These are phyloP conservation scores for Uromys caudimaculatus DNA, from an alignment of 2,797 vertebrate genomes.

Conservation along the genomic window DNA sequence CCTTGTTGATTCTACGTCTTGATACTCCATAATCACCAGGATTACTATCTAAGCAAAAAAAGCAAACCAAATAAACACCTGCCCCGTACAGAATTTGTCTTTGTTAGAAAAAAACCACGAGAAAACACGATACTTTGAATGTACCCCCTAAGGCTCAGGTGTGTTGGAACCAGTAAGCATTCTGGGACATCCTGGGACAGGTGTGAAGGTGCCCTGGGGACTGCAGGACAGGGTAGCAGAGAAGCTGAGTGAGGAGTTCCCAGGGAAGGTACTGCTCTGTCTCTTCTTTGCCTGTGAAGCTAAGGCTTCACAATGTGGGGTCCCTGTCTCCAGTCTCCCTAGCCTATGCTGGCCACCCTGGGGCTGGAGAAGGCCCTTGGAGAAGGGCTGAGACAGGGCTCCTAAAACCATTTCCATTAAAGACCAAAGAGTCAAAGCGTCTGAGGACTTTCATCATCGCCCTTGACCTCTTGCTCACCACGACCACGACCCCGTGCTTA, in stretches of 20 bases:
- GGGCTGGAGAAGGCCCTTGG: neutral
- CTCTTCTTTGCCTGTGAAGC: neutral
- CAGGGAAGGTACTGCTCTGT: neutral
- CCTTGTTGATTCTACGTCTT: conserved; percentile 77
- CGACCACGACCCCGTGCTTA: too few relatives aligned
- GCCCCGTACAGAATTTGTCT: conserved; percentile 55
- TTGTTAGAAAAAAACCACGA: conserved; percentile 67
- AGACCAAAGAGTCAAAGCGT: neutral
- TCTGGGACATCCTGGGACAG: rapidly evolving
- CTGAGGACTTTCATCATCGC: neutral
- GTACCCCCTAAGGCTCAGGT: neutral
- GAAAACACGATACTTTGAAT: neutral
- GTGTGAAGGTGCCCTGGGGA: neutral
- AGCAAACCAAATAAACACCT: conserved; percentile 81
- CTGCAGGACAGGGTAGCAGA: neutral
- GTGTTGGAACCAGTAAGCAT: rapidly evolving
- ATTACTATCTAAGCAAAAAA: conserved; percentile 83
- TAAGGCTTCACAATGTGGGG: rapidly evolving
- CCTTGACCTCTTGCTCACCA: neutral
- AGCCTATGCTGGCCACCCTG: neutral
- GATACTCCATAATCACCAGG: conserved; percentile 82
- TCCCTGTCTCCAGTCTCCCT: neutral
- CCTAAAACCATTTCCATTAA: neutral
- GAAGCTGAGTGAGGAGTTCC: neutral
- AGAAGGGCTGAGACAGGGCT: neutral